Conservation (phyloP, 2,888 invertebrate genomes). For the Pristionchus exspectatus region DNA sequence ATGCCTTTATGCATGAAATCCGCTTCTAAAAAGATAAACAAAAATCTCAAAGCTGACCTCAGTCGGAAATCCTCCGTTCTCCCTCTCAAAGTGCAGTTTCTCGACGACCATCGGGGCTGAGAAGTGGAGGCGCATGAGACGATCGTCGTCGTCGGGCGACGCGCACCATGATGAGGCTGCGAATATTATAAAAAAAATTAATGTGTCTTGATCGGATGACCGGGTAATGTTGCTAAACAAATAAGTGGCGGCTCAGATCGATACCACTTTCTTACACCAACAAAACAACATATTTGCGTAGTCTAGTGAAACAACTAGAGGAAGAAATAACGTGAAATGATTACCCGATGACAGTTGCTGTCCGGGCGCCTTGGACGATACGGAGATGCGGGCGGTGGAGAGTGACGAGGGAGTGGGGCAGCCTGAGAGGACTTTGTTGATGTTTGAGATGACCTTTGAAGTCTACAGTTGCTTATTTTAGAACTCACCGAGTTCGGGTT, state of each 20-base stretch:
- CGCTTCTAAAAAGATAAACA: too few species aligned
- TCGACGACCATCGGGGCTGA: constrained; percentile 64
- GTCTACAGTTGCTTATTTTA: background rate
- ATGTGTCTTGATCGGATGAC: too few species aligned
- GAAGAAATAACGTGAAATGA: background rate
- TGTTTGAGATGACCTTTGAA: background rate
- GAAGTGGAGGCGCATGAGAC: constrained; percentile 60
- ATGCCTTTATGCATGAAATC: too few species aligned
- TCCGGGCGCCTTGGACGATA: constrained; percentile 49
- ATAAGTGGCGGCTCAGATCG: too few species aligned
- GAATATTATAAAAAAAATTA: too few species aligned
- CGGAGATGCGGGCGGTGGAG: constrained; percentile 52
- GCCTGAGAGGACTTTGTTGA: background rate
- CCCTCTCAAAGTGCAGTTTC: constrained; percentile 59
- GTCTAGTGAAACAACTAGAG: too few species aligned
- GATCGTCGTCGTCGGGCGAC: constrained; percentile 53
- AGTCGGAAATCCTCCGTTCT: constrained; percentile 54
- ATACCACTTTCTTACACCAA: too few species aligned
- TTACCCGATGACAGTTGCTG: constrained; percentile 25
- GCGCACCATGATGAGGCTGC: constrained; percentile 60
- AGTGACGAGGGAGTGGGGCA: constrained; percentile 56
- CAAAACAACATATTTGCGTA: too few species aligned
- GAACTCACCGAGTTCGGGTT: constrained; percentile 73
- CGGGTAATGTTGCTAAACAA: too few species aligned
- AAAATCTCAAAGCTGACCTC: background rate